Base-by-base conservation (phyloP, 92 coral and sea anemone genomes). In the Ricordea florida region DNA sequence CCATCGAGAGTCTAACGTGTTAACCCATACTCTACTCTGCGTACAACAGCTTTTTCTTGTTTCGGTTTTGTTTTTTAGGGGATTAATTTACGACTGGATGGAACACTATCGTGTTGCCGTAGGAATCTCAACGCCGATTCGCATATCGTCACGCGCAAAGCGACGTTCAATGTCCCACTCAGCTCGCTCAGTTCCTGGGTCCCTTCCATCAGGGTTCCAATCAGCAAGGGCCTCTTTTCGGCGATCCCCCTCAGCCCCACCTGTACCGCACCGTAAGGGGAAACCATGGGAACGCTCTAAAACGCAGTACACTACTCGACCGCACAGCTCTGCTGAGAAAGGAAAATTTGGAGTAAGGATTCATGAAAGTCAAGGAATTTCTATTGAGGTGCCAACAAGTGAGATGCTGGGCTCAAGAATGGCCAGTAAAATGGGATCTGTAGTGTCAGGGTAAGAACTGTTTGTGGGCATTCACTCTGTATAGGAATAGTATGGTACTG, bases 181-280 rank as follows among this genome's bases (percentile, higher is more conserved):
- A 6, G 98, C 98, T 1, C 84, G 82, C 15, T 94, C 98, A 32
- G 51, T 83, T 21, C 98, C 98, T 3, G 98, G 93, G 2, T 57
- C 79, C 23, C 71, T 94, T 57, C 97, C 97, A 10, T 94, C 98
- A 16, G 58, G 78, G 7, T 62, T 65, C 32, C 66, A 63, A 34
- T 36, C 61, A 47, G 50, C 72, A 46, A 78, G 69, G 69, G 62
- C 74, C 60, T 70, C 78, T 14, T 3, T 53, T 3, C 88, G 84
- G 5, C 97, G 98, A 2, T 81, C 93, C 32, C 98, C 98, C 41
- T 94, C 98, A 37, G 98, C 98, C 22, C 98, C 98, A 42, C 93
- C 97, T 13, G 84, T 72, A 8, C 91, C 90, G 66, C 92, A 91
- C 38, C 72, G 78, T 18, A 80, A 82, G 27, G 82, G 70, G 2